phyloP scores from a whole-genome alignment of 2,797 vertebrate species.

The Gymnoscopelus braueri region DNA sequence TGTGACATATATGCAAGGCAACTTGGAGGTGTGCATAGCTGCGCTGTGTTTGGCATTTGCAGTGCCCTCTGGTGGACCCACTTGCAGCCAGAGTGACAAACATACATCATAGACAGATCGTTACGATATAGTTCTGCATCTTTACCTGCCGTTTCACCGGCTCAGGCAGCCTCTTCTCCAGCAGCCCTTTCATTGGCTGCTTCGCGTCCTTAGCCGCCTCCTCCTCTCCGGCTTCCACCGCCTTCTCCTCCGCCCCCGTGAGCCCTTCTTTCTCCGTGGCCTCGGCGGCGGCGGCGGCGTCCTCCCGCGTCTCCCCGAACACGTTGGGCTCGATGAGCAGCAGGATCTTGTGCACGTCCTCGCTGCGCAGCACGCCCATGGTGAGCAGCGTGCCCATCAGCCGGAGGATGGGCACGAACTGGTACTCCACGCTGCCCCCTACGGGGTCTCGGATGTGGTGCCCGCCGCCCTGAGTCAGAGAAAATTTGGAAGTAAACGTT shows the following conservation, averaged over 20 bases:
- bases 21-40: too few species aligned
- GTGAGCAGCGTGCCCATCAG: conserved; percentile 92
- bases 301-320: conserved; percentile 84
- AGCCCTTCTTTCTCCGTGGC: conserved; percentile 87
- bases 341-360: conserved; percentile 91
- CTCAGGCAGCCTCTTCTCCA: conserved; percentile 94
- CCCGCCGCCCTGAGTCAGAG: conserved; percentile 80
- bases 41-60: too few species aligned
- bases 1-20: too few species aligned
- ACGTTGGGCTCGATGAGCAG: conserved; percentile 94
- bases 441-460: conserved; percentile 95
- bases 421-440: conserved; percentile 92
- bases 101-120: too few species aligned
- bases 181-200: conserved; percentile 86
- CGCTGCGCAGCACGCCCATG: conserved; percentile 91
- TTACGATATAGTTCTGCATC: not conserved
- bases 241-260: conserved; percentile 90
- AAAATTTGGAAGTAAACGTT: too few species aligned
- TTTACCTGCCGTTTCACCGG: conserved; percentile 95
- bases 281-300: conserved; percentile 45
- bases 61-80: too few species aligned
- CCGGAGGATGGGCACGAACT: conserved; percentile 97
- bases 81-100: too few species aligned
- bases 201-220: conserved; percentile 85
- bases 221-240: conserved; percentile 94